Evolutionary conservation across 2,113 vertebrate species (phyloP), one percentile per base, ranked within the genome.

Genomic region (Proterorhinus semilunaris): DNA sequence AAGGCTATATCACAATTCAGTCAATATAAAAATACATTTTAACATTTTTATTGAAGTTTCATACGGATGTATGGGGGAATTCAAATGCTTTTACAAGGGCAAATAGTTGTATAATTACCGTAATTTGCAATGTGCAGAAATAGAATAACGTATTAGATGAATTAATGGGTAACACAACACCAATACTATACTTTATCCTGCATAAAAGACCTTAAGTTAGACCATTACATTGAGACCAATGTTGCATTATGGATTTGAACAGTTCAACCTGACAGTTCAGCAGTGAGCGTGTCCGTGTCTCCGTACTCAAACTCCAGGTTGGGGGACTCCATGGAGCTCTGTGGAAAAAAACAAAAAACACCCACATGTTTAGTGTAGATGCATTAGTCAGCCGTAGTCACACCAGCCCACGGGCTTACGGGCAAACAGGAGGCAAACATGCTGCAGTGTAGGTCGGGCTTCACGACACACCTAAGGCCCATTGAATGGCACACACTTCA

Each of bases 271-370:
- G 97, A 94, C 11, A 98, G 76, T 82, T 99, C 97, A 0, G 93
- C 86, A 0, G 91, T 87, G 4, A 94, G 90, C 1, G 88, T 73
- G 68, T 99, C 96, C 0, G 96, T 82, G 53, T 98, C 96, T 17
- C 95, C 93, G 9, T 99, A 99, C 44, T 96, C 94, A 42, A 99
- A 99, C 84, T 99, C 97, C 91, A 98, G 91, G 86, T 92, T 95
- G 52, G 96, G 95, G 53, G 93, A 96, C 85, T 99, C 97, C 93
- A 96, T 91, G 4, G 95, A 97, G 80, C 95, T 94, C 97, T 99
- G 90, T 0, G 72, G 88, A 21, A 68, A 76, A 85, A 17, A 49
- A 21, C 66, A 76, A 85, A 17, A 49, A 68, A 74, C 8, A 2
- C 47, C 69, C 51, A 76, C 10, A 67, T 53, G 67, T 52, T 54